Evolutionary conservation across 2,113 vertebrate genomes (phyloP).

Genomic region (Syrrhaptes paradoxus): DNA sequence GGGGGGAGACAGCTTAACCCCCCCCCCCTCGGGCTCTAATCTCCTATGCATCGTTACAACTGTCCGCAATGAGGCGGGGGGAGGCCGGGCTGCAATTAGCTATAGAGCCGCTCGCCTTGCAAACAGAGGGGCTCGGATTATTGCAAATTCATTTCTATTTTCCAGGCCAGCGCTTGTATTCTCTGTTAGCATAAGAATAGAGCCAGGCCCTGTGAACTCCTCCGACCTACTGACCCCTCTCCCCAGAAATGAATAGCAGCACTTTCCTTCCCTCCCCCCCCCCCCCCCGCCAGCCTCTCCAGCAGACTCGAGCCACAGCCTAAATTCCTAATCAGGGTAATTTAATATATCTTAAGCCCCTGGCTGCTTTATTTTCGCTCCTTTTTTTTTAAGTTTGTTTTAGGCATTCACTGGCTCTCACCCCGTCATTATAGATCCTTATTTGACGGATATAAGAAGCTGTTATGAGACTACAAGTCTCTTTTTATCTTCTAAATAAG

Average conservation of each 20-base stretch:
- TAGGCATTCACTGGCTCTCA: too few relatives aligned
- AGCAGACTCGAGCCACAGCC: too few relatives aligned
- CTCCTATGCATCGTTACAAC: slow-evolving; percentile 65
- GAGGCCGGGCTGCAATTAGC: slow-evolving; percentile 80
- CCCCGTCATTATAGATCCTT: too few relatives aligned
- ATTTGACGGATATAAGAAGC: too few relatives aligned
- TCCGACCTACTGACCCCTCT: slow-evolving; percentile 93
- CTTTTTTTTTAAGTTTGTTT: too few relatives aligned
- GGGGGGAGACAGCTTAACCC: background rate
- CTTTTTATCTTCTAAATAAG: too few relatives aligned
- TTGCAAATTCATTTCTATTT: slow-evolving; percentile 95
- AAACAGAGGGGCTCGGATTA: slow-evolving; percentile 84
- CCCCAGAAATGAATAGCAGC: slow-evolving; percentile 89
- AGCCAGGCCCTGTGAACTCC: slow-evolving; percentile 92
- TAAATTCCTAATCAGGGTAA: too few relatives aligned
- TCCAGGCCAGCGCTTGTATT: slow-evolving; percentile 88
- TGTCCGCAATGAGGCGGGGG: slow-evolving; percentile 73
- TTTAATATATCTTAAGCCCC: too few relatives aligned
- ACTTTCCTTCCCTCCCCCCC: too few relatives aligned
- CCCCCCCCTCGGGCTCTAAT: slow-evolving; percentile 31
- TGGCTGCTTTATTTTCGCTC: too few relatives aligned
- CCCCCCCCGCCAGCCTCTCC: too few relatives aligned
- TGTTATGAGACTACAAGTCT: too few relatives aligned
- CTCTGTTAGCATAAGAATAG: slow-evolving; percentile 96
- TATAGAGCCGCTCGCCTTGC: slow-evolving; percentile 78